Conservation (phyloP, 2,113 vertebrate genomes). For the Pangasianodon gigas region DNA sequence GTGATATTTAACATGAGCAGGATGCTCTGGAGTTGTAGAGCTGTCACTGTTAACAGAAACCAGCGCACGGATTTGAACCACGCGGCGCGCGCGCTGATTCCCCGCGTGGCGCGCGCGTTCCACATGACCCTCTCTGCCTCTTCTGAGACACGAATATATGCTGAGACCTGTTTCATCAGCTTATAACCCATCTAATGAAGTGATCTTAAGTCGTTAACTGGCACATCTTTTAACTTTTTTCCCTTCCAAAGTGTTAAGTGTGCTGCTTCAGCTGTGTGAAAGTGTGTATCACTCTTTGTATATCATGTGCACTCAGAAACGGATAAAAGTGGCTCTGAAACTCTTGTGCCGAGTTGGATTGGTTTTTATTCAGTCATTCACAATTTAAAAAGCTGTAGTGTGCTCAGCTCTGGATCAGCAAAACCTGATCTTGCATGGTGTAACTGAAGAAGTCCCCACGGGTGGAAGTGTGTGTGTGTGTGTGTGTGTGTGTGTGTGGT, state of each 20-base stretch:
- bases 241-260: neutral
- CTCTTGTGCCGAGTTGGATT: neutral
- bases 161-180: neutral
- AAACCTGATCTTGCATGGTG: conserved; percentile 17
- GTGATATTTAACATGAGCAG: neutral
- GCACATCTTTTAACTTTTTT: neutral
- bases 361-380: conserved; percentile 23
- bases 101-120: neutral
- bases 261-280: neutral
- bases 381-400: conserved; percentile 23
- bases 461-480: conserved; percentile 6
- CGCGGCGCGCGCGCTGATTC: neutral
- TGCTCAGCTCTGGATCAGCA: conserved; percentile 27
- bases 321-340: conserved; percentile 6
- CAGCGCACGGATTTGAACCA: neutral
- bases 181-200: too few species aligned
- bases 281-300: neutral
- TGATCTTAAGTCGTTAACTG: neutral
- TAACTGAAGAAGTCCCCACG: conserved; percentile 24
- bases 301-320: neutral
- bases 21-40: too few species aligned
- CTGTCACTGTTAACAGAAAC: neutral
- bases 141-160: neutral
- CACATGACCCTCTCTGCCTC: neutral
- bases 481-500: neutral